Evolutionary conservation across 2,888 invertebrate genomes (phyloP), one percentile per base, ranked within the genome.

Genomic region (Hydroisotoma schaefferi): DNA sequence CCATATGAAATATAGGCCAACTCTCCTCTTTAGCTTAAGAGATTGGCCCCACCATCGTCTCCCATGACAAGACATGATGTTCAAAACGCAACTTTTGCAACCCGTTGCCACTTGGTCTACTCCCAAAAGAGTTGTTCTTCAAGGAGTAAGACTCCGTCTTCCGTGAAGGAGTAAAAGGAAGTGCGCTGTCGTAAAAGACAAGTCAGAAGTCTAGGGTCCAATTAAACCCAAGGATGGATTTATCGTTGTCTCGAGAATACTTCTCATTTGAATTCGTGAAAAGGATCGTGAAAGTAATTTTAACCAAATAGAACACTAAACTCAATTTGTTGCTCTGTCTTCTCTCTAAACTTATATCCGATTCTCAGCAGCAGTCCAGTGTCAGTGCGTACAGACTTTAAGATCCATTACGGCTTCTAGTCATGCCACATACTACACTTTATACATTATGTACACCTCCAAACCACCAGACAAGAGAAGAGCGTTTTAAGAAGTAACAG

Each of bases 271-370:
- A 69, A 67, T 67, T 65, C 54, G 60, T 63, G 54, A n/a, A n/a
- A n/a, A 33, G 52, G 60, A 60, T 70, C 68, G 65, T 68, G 70
- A 65, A 48, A 59, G 60, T 62, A 68, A 68, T 70, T 68, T 70
- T 70, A 70, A 70, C 66, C 68, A 67, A 68, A 68, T 67, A 62
- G 61, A 57, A 65, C 61, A 63, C 62, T 61, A 66, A 68, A 68
- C 66, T 70, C 70, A 68, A 68, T 70, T 70, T 68, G 68, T 66
- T 55, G 47, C 51, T 52, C 22, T 25, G 44, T 55, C n/a, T 33
- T 15, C 52, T 28, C n/a, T 28, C 43, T 22, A 6, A 10, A 22
- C 44, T 2, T 8, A 8, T 18, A n/a, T n/a, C n/a, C n/a, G n/a
- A n/a, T n/a, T n/a, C n/a, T n/a, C n/a, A n/a, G n/a, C n/a, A n/a